Conservation (phyloP, 2,888 invertebrate species). For the Catocala nupta region DNA sequence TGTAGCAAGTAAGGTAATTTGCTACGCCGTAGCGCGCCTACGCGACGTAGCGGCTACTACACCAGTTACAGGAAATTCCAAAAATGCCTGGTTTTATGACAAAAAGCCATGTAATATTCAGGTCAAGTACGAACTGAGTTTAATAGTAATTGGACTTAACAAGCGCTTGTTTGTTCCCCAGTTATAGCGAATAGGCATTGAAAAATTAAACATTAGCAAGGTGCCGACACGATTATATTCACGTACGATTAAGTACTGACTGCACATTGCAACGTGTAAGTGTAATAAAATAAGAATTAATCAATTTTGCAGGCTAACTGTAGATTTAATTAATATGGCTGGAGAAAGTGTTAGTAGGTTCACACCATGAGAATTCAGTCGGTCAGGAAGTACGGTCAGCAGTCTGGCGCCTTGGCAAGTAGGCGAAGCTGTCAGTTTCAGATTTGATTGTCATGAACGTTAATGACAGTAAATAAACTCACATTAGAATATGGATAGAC, state of each 20-base stretch:
- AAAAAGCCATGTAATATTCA: constrained; percentile 29
- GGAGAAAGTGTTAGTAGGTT: too few species aligned
- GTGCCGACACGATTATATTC: constrained; percentile 34
- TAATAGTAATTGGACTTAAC: constrained; percentile 45
- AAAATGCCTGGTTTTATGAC: constrained; percentile 33
- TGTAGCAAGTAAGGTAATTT: not conserved
- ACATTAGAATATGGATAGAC: too few species aligned
- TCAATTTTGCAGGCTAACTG: too few species aligned
- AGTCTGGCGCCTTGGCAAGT: too few species aligned
- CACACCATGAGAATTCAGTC: too few species aligned
- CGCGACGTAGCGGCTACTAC: constrained; percentile 38
- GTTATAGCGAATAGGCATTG: constrained; percentile 21
- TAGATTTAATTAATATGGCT: too few species aligned
- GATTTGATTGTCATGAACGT: too few species aligned
- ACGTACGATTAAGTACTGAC: constrained; percentile 26
- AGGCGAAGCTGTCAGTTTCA: too few species aligned
- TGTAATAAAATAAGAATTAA: too few species aligned
- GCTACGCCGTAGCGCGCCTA: constrained; percentile 42
- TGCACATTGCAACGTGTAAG: constrained; percentile 19
- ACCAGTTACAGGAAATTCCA: constrained; percentile 29
- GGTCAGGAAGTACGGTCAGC: too few species aligned
- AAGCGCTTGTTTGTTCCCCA: constrained; percentile 48
- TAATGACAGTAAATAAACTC: too few species aligned
- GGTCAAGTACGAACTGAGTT: constrained; percentile 50
- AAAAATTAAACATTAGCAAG: constrained; percentile 28